Base-by-base conservation (phyloP, 2,113 vertebrate genomes). In the Apodemus sylvaticus region DNA sequence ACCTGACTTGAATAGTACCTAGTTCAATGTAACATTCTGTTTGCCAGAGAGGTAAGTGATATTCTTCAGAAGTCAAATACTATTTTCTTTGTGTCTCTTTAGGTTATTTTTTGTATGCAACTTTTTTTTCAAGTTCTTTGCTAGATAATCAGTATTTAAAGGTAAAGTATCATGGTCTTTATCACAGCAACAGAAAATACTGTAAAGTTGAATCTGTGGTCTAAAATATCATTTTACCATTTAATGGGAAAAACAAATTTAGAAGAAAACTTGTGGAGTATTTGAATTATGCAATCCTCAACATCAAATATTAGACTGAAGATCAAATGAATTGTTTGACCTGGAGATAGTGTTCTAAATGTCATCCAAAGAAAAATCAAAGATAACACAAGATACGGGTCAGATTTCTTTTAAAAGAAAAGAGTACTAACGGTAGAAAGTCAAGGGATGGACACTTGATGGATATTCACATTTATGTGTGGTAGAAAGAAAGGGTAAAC, bases 61-160 rank as follows among this genome's bases (percentile, higher is more conserved):
- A 42, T 26, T 71, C 34, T 95, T 77, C 48, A 66, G 26, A 94
- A 92, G 9, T 78, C 39, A 26, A 55, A 19, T 8, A 87, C 2
- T 48, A 85, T 85, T 85, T 89, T 26, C 60, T 68, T 85, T 58
- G 8, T 62, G 55, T 39, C 2, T 55, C 8, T 81, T 82, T 58
- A 91, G 26, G 36, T 36, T n/a, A 86, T 86, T 93, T 39, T 90
- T 31, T 53, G 86, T 51, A 78, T 1, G 58, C 3, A 85, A 79
- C 39, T 74, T 58, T 86, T 71, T 76, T 85, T 95, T 90, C 3
- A 45, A 5, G 82, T 81, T 77, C 42, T 83, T 60, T 81, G 83
- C 14, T 70, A 83, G 45, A 87, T 92, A 92, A 97, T 94, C 79
- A 92, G 36, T 79, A 5, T 26, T 68, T 88, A 13, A 94, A 26